Evolutionary conservation across 2,888 invertebrate genomes (phyloP), one percentile per base, ranked within the genome.

Genomic region (Caenorhabditis imperialis): DNA sequence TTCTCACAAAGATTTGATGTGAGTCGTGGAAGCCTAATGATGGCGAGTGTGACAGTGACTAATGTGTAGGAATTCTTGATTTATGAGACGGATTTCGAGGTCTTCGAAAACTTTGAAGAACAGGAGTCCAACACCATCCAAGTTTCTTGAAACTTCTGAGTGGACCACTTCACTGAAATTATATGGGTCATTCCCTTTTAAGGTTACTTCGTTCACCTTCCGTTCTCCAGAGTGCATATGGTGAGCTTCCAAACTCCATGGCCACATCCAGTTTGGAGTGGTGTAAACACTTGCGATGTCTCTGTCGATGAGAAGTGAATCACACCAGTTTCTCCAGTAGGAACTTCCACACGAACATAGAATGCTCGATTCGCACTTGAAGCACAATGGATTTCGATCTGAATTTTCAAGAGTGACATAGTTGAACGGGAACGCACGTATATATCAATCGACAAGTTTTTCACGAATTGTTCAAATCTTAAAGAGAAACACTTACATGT

Each of bases 101-200:
- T 78, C 63, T 14, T 81, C 81, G 63, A 75, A 75, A 67, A 85
- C 62, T 47, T 81, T 75, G 77, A 82, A 85, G 79, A 82, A 84
- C 33, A 85, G 78, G 12, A 79, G 75, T 47, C 85, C 85, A 42
- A 85, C 85, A 33, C 85, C 85, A 55, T 85, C 82, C 25, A 85
- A 72, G 51, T 84, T 77, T 42, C 79, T 51, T 3, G 63, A 61
- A 35, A 53, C 62, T 33, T 54, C 54, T 25, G 65, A 69, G 74
- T 70, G 71, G 30, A 53, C 69, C 35, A 53, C 44, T 25, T 71
- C 70, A 23, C 77, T 79, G 71, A 42, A 78, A 75, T 44, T 44
- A 20, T 40, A 16, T 22, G n/a, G 12, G n/a, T 47, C 7, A 14
- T 25, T 25, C 27, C n/a, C 8, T 14, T 33, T 18, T 27, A 27